Evolutionary conservation across 2,797 vertebrate genomes (phyloP), one percentile per base, ranked within the genome.

Genomic region (Sternarchorhynchus goeldii): DNA sequence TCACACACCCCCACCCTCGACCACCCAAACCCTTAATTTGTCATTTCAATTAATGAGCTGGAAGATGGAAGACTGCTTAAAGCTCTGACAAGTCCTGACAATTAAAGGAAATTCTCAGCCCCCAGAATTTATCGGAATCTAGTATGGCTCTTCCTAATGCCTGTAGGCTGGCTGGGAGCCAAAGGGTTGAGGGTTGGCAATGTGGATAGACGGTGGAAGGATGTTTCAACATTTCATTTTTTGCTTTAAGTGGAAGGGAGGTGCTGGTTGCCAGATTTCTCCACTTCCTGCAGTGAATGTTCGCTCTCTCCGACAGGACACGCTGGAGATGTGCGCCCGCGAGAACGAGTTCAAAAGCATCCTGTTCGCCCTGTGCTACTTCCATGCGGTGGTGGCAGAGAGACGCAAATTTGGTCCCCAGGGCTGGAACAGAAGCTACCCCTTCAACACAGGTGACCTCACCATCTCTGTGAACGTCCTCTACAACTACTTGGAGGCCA

Each of bases 291-390:
- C 65, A 45, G 20, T n/a, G 17, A 56, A 57, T 2, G 10, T 63
- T 81, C 20, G 76, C 6, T 76, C 36, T 79, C 25, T 71, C 65
- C 58, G 53, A 53, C 91, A 98, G 97, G 95, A 98, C 83, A 96
- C 95, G 0, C 83, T 98, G 92, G 97, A 99, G 88, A 94, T 94
- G 94, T 98, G 96, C 20, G 90, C 93, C 0, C 90, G 93, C 34
- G 96, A 98, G 88, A 94, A 86, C 0, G 97, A 98, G 88, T 98
- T 98, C 77, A 96, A 96, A 88, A 95, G 94, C 89, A 96, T 99
- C 82, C 88, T 95, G 76, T 99, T 99, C 8, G 90, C 95, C 5
- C 92, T 99, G 12, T 99, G 97, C 81, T 99, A 98, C 78, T 98
- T 99, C 85, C 97, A 98, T 0, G 96, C 96, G 0, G 95, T 97